These are phyloP conservation scores for Pelochelys cantorii DNA, from an alignment of 2,797 vertebrate genomes.

Conservation along the genomic window DNA sequence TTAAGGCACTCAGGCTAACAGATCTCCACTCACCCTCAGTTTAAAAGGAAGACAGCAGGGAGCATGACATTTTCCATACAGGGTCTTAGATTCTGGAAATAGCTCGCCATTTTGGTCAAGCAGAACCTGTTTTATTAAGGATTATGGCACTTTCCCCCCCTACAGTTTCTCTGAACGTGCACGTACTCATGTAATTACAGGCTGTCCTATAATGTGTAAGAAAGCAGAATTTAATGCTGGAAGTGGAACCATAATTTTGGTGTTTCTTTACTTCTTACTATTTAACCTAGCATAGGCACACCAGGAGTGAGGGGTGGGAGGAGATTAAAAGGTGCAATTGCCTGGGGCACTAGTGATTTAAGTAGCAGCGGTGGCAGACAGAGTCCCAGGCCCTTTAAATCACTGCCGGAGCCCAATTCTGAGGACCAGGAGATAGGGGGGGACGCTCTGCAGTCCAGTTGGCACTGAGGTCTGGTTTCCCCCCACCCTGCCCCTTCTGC, in stretches of 20 bases:
- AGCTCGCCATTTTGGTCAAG: background rate
- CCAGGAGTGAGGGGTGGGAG: too few relatives aligned
- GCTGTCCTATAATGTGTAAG: background rate
- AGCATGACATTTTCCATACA: background rate
- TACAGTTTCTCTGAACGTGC: background rate
- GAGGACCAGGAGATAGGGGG: too few relatives aligned
- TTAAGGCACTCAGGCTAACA: background rate
- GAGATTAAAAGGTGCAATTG: too few relatives aligned
- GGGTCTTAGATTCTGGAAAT: background rate
- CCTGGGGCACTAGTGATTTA: too few relatives aligned
- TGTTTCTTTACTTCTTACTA: background rate
- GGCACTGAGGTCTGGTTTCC: too few relatives aligned
- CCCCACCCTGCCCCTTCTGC: too few relatives aligned
- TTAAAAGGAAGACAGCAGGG: background rate
- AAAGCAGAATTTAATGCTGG: background rate
- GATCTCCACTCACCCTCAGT: background rate
- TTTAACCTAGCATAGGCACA: background rate
- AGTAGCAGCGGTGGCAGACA: too few relatives aligned
- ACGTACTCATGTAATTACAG: background rate
- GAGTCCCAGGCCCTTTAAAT: too few relatives aligned
- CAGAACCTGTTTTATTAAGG: background rate
- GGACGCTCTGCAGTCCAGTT: too few relatives aligned
- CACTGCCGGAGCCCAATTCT: too few relatives aligned
- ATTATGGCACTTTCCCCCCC: background rate
- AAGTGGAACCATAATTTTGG: background rate